These are phyloP conservation scores for Clanis bilineata DNA, from an alignment of 2,888 invertebrate genomes.

Conservation along the genomic window DNA sequence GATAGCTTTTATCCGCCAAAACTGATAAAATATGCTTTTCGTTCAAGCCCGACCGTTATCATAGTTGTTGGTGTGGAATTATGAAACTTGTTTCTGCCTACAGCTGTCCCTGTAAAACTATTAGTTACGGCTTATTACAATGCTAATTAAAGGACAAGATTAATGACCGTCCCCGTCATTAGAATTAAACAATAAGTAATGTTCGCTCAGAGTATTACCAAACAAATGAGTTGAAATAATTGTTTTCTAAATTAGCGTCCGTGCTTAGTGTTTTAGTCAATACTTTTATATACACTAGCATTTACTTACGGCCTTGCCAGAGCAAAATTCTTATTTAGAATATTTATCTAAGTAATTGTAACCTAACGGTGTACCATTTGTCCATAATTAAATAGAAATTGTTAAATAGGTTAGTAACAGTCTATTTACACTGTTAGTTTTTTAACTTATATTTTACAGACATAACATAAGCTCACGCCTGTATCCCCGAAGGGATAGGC, in stretches of 20 bases:
- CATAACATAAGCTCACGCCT: too few relatives aligned
- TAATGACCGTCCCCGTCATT: slow-evolving; percentile 14
- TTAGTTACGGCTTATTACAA: slow-evolving; percentile 11
- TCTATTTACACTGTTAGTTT: too few relatives aligned
- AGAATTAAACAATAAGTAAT: slow-evolving; percentile 12
- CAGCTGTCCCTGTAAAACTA: slow-evolving; percentile 4
- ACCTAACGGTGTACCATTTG: too few relatives aligned
- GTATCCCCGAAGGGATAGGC: too few relatives aligned
- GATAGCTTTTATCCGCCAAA: slow-evolving; percentile 76
- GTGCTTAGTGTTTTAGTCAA: neutral
- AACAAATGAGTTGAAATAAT: neutral
- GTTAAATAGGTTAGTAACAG: too few relatives aligned
- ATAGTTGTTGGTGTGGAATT: slow-evolving; percentile 55
- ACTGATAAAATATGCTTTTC: slow-evolving; percentile 73
- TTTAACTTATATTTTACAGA: too few relatives aligned
- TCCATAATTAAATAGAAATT: too few relatives aligned
- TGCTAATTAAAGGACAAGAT: slow-evolving; percentile 9
- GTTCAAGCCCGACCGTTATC: slow-evolving; percentile 51
- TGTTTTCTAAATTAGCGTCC: neutral
- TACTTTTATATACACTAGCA: neutral
- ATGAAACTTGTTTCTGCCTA: slow-evolving; percentile 34
- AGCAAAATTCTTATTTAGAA: neutral
- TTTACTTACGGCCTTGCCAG: too few relatives aligned
- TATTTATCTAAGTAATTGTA: neutral
- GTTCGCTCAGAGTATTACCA: neutral